Evolutionary conservation across 2,888 invertebrate species (phyloP).

Genomic region (Stegana nigrithorax): DNA sequence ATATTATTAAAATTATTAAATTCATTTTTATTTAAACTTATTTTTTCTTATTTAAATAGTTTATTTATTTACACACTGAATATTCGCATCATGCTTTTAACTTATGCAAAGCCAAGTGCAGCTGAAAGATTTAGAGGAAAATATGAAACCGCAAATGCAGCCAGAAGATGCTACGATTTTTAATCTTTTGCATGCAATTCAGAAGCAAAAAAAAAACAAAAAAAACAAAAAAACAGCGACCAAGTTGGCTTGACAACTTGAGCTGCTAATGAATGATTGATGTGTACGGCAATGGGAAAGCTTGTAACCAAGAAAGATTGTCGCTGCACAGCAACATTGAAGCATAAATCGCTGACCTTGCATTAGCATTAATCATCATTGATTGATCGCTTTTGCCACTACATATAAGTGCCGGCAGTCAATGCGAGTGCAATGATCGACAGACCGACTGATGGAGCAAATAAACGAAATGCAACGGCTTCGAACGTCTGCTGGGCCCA

Average conservation of each 20-base stretch:
- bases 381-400: conserved; percentile 57
- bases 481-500: neutral
- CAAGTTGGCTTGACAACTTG: conserved; percentile 51
- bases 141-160: too few species aligned
- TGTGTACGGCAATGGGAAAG: conserved; percentile 44
- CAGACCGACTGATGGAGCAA: neutral
- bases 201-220: neutral
- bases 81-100: too few species aligned
- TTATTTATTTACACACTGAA: too few species aligned
- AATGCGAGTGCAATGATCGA: conserved; percentile 10
- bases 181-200: too few species aligned
- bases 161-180: too few species aligned
- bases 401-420: conserved; percentile 43
- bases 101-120: too few species aligned
- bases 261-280: conserved; percentile 62
- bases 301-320: conserved; percentile 2
- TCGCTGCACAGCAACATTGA: too few species aligned
- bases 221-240: conserved; percentile 16
- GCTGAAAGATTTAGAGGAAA: too few species aligned
- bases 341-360: conserved; percentile 47
- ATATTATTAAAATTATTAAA: too few species aligned
- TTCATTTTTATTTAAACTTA: too few species aligned
- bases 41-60: too few species aligned
- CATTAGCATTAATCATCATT: conserved; percentile 61
- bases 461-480: neutral